phyloP scores from a whole-genome alignment of 2,797 vertebrate species.

The Chaunax sp. region DNA sequence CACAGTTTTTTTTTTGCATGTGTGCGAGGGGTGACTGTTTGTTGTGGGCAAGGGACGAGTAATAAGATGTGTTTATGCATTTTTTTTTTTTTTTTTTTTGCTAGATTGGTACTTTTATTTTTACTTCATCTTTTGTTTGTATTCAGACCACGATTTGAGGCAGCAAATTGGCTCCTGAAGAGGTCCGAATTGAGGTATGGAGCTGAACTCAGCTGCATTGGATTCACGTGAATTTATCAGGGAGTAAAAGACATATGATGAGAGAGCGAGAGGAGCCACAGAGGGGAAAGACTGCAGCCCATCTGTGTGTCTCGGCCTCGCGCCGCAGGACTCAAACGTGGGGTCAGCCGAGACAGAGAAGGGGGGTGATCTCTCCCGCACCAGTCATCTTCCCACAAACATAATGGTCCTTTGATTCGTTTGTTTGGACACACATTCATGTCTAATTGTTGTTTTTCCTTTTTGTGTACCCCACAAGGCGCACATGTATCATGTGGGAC shows the following conservation, averaged over 20 bases:
- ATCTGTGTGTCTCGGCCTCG: constrained; percentile 87
- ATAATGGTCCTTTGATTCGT: constrained; percentile 90
- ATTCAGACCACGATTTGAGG: neutral
- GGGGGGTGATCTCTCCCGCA: constrained; percentile 73
- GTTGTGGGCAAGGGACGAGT: constrained; percentile 31
- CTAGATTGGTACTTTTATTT: neutral
- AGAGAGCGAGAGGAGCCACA: constrained; percentile 64
- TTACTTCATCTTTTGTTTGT: neutral
- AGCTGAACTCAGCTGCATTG: constrained; percentile 31
- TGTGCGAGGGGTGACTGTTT: constrained; percentile 53
- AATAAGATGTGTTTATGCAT: constrained; percentile 9
- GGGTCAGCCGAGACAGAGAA: constrained; percentile 74
- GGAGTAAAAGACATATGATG: constrained; percentile 53
- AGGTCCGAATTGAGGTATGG: constrained; percentile 16
- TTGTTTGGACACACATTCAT: constrained; percentile 95
- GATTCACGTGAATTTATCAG: constrained; percentile 48
- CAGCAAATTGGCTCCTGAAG: neutral
- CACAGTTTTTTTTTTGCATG: constrained; percentile 48
- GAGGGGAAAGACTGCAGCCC: constrained; percentile 83
- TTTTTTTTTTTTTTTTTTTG: no score
- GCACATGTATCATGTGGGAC: constrained; percentile 69
- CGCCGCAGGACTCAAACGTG: constrained; percentile 83
- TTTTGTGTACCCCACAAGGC: constrained; percentile 82
- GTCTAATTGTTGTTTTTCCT: constrained; percentile 94
- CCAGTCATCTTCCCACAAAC: constrained; percentile 83